phyloP scores from a whole-genome alignment of 2,113 vertebrate species.

The Apeltes quadracus region DNA sequence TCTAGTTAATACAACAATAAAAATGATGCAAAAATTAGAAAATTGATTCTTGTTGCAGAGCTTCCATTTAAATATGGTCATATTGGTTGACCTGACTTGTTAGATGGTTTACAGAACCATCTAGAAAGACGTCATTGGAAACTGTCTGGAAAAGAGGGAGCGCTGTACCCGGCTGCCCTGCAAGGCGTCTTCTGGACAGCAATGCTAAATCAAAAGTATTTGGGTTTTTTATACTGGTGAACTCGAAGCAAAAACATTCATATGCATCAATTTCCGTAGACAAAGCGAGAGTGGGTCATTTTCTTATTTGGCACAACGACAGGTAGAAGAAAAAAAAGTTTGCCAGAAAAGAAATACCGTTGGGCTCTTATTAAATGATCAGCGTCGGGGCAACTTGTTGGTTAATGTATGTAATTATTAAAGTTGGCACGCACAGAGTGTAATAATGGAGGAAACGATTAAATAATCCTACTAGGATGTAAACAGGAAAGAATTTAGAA shows the following conservation, averaged over 20 bases:
- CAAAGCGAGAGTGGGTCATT: background rate
- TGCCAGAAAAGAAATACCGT: background rate
- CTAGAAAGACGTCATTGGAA: background rate
- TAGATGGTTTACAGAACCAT: background rate
- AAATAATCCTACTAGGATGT: conserved; percentile 22
- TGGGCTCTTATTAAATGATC: conserved; percentile 9
- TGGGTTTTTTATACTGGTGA: background rate
- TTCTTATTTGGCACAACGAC: background rate
- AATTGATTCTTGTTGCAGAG: background rate
- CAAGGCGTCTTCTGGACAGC: background rate
- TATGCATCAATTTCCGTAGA: background rate
- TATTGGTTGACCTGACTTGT: background rate
- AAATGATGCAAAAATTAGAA: background rate
- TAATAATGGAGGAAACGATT: conserved; percentile 37
- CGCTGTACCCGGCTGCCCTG: background rate
- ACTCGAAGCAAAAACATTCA: background rate
- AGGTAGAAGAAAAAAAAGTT: background rate
- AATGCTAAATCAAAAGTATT: background rate
- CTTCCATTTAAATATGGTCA: background rate
- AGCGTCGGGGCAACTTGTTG: background rate
- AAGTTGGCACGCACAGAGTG: conserved; percentile 23
- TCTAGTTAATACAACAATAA: background rate
- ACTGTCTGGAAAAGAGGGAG: background rate
- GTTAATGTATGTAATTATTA: conserved; percentile 18
- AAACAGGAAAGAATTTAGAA: conserved; percentile 37